Evolutionary conservation across 2,797 vertebrate genomes (phyloP), one percentile per base, ranked within the genome.

Genomic region (Melanotaenia parkinsoni): DNA sequence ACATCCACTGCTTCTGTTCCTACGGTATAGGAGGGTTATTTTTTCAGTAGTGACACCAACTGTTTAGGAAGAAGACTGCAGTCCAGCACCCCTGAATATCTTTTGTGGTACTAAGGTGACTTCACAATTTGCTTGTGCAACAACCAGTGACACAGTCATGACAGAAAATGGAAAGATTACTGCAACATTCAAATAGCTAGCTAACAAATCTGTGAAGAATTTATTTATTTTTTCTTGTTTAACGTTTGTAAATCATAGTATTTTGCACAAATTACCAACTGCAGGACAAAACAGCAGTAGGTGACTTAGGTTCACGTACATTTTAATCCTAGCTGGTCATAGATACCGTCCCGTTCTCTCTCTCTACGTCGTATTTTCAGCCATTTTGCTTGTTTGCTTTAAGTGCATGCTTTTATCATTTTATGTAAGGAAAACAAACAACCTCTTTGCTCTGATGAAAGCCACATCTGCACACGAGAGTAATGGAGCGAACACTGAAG

Each of bases 401-500:
- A 81, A 33, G 65, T 63, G 33, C 66, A 70, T 18, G 59, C 79
- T 77, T 82, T 82, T 59, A 77, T 58, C 61, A 72, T 77, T 76
- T 86, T 69, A 78, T 66, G 45, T 67, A 68, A 74, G 72, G 53
- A 79, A 68, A 84, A 75, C 80, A 85, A 76, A 79, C 78, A 76
- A 9, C 26, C 76, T 79, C 72, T 80, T 59, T 67, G 62, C 77
- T 66, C 64, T 66, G 82, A 85, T 84, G 75, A 79, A 84, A 89
- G 84, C 70, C 78, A 76, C 84, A 72, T 86, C 82, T 89, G 83
- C 73, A 72, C 79, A 51, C 14, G 26, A 58, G 82, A 74, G 79
- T 77, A 83, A 80, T 84, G 81, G 79, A 86, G 84, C 67, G 38
- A 79, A 75, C 58, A 35, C 71, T 57, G 61, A 87, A 86, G 82